phyloP scores from a whole-genome alignment of 2,888 invertebrate genomes.

The Mylabris sibirica region DNA sequence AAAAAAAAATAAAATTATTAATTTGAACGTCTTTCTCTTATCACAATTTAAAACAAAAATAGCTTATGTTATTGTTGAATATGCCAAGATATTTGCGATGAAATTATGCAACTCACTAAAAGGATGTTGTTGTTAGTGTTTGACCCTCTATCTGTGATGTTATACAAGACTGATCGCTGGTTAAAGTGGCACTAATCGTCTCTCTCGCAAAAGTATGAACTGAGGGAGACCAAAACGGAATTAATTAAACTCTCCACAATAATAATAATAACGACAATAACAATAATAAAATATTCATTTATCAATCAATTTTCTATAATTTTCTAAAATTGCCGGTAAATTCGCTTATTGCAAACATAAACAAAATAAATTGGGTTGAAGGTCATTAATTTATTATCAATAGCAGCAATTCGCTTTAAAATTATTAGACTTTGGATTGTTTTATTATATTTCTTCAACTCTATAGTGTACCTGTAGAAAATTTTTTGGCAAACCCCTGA shows the following conservation, averaged over 20 bases:
- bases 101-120: neutral
- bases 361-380: neutral
- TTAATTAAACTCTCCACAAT: neutral
- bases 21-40: neutral
- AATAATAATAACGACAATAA: neutral
- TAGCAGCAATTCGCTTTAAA: neutral
- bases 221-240: neutral
- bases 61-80: neutral
- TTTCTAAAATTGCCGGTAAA: neutral
- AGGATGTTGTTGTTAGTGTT: slow-evolving; percentile 5
- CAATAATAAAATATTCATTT: neutral
- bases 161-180: slow-evolving; percentile 4
- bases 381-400: neutral
- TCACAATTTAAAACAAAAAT: neutral
- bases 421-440: neutral
- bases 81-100: neutral
- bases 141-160: neutral
- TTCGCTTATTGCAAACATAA: neutral
- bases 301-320: neutral
- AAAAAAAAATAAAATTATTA: neutral
- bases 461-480: neutral
- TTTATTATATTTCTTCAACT: neutral
- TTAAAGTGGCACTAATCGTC: neutral
- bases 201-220: neutral
- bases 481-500: neutral